phyloP scores from a whole-genome alignment of 2,113 vertebrate genomes.

The Pogonocichla stellata region DNA sequence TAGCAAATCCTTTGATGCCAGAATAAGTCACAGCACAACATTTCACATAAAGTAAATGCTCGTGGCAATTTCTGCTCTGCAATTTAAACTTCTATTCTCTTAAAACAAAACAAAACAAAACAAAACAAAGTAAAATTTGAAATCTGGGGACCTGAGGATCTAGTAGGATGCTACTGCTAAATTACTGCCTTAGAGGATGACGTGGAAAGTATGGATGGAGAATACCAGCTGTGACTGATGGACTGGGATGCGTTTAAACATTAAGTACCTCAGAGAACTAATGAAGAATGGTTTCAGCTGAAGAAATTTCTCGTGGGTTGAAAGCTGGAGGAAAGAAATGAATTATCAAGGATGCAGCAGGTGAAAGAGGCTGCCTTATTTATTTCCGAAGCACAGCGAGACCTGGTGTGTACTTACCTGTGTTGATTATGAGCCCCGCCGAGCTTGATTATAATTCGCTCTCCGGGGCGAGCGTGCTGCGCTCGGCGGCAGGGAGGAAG shows the following conservation, averaged over 20 bases:
- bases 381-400: not conserved
- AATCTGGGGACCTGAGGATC: not conserved
- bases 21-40: not conserved
- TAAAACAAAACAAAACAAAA: not conserved
- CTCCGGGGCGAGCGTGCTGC: not conserved
- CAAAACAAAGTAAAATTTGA: not conserved
- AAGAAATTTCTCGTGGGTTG: not conserved
- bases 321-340: not conserved
- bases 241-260: not conserved
- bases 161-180: not conserved
- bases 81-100: not conserved
- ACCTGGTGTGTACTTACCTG: not conserved
- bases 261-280: not conserved
- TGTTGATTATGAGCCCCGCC: slow-evolving; percentile 5
- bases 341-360: not conserved
- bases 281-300: not conserved
- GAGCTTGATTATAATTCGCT: slow-evolving; percentile 25
- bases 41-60: not conserved
- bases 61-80: not conserved
- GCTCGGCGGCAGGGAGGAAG: not conserved
- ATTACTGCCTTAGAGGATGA: not conserved
- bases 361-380: not conserved
- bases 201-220: not conserved
- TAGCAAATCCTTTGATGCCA: not conserved
- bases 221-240: not conserved